phyloP scores from a whole-genome alignment of 2,797 vertebrate species.

The Babyrousa celebensis region DNA sequence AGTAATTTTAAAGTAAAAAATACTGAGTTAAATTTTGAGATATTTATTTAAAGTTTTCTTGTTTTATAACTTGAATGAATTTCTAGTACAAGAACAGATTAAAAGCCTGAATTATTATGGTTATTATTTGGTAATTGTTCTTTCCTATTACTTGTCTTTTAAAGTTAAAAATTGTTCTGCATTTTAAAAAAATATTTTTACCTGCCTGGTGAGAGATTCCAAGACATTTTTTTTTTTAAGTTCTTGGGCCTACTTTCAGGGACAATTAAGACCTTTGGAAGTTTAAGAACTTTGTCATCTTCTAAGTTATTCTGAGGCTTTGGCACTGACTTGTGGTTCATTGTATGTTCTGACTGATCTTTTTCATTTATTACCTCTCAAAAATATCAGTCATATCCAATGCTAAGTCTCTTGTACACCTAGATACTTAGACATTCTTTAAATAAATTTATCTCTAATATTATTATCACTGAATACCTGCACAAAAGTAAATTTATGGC shows the following conservation, averaged over 20 bases:
- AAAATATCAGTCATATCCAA: neutral
- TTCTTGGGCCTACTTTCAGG: neutral
- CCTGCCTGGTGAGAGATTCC: neutral
- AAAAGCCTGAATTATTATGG: neutral
- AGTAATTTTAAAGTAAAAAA: constrained; percentile 28
- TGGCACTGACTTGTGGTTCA: neutral
- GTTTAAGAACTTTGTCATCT: constrained; percentile 4
- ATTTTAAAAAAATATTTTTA: constrained; percentile 4
- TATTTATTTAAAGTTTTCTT: neutral
- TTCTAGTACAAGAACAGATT: neutral
- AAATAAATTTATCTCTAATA: constrained; percentile 36
- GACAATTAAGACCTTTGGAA: neutral
- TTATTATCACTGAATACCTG: neutral
- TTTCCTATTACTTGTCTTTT: neutral
- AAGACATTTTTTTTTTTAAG: neutral
- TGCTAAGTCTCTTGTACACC: neutral
- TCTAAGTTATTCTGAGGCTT: neutral
- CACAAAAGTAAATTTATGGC: neutral
- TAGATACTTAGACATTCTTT: neutral
- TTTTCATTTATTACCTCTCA: neutral
- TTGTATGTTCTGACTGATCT: neutral
- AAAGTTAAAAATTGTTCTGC: neutral
- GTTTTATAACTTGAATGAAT: neutral
- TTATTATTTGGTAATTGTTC: neutral
- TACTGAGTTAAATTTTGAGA: neutral